Base-by-base conservation (phyloP, 2,888 invertebrate genomes). In the Kuschelorhynchus macadamiae region DNA sequence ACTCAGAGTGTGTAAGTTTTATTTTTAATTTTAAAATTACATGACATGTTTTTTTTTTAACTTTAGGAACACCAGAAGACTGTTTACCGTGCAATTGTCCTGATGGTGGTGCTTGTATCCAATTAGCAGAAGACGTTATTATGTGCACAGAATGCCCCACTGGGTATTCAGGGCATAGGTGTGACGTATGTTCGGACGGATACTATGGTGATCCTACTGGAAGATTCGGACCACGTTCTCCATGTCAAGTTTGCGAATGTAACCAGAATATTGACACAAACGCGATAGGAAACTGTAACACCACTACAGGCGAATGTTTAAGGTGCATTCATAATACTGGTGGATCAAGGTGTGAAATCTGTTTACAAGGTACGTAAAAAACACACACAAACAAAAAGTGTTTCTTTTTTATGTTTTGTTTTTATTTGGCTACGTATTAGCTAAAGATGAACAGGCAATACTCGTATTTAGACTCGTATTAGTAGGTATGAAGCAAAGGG, bases 261-360 rank as follows among this genome's bases (percentile, higher is more conserved):
- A 97, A 96, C 78, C 92, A 92, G 20, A 98, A 98, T 79, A 94
- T 96, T 18, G 96, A 97, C 81, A 90, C 92, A 0, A 99, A 99
- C 81, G 97, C 95, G 0, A 96, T 99, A 7, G 96, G 96, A 44
- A 99, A 98, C 84, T 99, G 99, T 82, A 94, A 99, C 83, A 89
- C 96, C n/a, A 94, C 93, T 0, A 94, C 93, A 2, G 98, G 98
- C 17, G 94, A 95, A 79, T 99, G 99, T 85, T 85, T 96, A 42
- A 98, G 98, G 83, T 99, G 99, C 83, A 95, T 98, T 74, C 94
- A 96, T 84, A 96, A 96, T 79, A 98, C 98, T 0, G 95, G 92
- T 33, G 98, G 98, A 0, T 86, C 89, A 42, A 91, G 93, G 80
- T 99, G 98, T 81, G 97, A 98, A 75, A 91, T 92, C 78, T 99